phyloP scores from a whole-genome alignment of 2,797 vertebrate species.

The Bufotes viridis region DNA sequence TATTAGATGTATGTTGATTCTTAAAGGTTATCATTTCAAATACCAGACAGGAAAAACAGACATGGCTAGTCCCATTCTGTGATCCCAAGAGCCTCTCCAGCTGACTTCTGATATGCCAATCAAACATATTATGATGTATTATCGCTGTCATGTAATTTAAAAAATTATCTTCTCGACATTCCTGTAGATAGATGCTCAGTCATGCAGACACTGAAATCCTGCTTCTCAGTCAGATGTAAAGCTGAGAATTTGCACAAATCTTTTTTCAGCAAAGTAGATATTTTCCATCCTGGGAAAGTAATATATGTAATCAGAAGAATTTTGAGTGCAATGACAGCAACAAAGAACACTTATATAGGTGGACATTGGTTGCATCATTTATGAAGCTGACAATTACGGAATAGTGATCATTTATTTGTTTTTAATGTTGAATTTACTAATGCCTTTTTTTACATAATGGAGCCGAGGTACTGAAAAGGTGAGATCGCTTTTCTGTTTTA shows the following conservation, averaged over 20 bases:
- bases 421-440: background rate
- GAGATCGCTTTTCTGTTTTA: background rate
- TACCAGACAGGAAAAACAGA: background rate
- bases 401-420: background rate
- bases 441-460: background rate
- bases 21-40: background rate
- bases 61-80: background rate
- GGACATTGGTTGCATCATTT: background rate
- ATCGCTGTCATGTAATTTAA: slow-evolving; percentile 28
- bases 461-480: background rate
- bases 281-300: background rate
- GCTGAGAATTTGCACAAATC: slow-evolving; percentile 19
- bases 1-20: background rate
- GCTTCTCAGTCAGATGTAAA: slow-evolving; percentile 20
- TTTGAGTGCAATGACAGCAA: background rate
- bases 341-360: background rate
- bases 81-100: background rate
- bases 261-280: slow-evolving; percentile 25
- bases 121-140: slow-evolving; percentile 6
- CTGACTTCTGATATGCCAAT: slow-evolving; percentile 1
- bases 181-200: slow-evolving; percentile 31
- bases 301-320: slow-evolving; percentile 5
- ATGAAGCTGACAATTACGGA: background rate
- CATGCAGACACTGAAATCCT: slow-evolving; percentile 24
- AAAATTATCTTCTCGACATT: slow-evolving; percentile 24